Evolutionary conservation across 2,113 vertebrate species (phyloP), one percentile per base, ranked within the genome.

Genomic region (Hippocampus comes): DNA sequence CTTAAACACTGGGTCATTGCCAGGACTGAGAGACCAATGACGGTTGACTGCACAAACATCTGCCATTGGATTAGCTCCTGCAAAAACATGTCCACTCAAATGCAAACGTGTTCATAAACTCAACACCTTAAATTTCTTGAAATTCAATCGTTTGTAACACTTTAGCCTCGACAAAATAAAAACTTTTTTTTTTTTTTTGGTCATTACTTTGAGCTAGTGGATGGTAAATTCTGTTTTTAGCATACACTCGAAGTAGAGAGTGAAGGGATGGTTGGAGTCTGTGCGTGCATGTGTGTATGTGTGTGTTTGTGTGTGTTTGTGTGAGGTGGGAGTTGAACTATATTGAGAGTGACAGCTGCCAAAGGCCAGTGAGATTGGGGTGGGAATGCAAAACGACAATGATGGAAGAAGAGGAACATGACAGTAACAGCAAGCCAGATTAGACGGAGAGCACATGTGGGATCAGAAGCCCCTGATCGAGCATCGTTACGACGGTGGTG

Each of bases 361-460:
- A 92, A 93, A 91, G 91, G 90, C 92, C 87, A 91, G 92, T 91
- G 91, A 93, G 93, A 92, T 86, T 91, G 93, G 94, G 89, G 86
- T 90, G 90, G 87, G 90, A 91, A 93, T 87, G 86, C 89, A 89
- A 87, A 87, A 88, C 88, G 93, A 94, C 91, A 92, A 86, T 91
- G 91, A 92, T 91, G 89, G 89, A 94, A 92, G 91, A 91, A 92
- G 90, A 89, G 81, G 91, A 93, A 94, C 94, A 94, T 95, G 94
- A 96, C 95, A 95, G 93, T 90, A 94, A 94, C 94, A 95, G 89
- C 90, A 81, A 87, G 89, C 90, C 91, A 92, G 90, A 95, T 96
- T 95, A 96, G 91, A 95, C 89, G 82, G 88, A 66, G 55, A 81
- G 60, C 64, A 42, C 59, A 21, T 67, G 68, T 56, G n/a, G 59